Evolutionary conservation across 2,113 vertebrate species (phyloP).

Genomic region (Leucoraja erinaceus): DNA sequence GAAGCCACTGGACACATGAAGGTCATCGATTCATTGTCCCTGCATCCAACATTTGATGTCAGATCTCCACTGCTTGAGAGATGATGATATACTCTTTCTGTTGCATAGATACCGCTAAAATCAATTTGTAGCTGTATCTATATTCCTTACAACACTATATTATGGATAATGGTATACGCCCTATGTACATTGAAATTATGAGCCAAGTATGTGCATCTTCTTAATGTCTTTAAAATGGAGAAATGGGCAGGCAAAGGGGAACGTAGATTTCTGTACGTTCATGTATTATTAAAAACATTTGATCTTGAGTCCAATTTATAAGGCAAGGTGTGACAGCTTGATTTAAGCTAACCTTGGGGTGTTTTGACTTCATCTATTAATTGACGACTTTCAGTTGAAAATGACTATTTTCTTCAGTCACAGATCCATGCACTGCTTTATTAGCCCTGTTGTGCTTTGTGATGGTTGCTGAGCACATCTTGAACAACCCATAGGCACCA

Average conservation of each 20-base stretch:
- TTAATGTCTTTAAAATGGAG: neutral
- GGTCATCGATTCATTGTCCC: neutral
- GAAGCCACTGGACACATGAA: neutral
- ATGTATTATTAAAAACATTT: neutral
- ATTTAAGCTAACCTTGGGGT: neutral
- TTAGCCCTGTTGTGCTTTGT: neutral
- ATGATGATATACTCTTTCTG: neutral
- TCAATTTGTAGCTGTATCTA: neutral
- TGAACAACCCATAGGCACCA: neutral
- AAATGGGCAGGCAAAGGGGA: neutral
- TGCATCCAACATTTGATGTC: neutral
- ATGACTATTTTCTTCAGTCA: neutral
- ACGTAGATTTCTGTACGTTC: neutral
- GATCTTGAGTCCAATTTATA: neutral
- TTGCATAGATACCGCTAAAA: neutral
- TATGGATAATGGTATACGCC: neutral
- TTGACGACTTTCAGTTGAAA: slow-evolving; percentile 7
- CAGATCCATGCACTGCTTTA: neutral
- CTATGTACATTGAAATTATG: neutral
- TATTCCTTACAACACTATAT: neutral
- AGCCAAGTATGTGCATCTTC: neutral
- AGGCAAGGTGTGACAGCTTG: neutral
- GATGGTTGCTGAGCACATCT: neutral
- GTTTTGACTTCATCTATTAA: neutral
- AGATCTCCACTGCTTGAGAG: no score